Conservation (phyloP, 2,113 vertebrate genomes). For the Rhinogobius similis region DNA sequence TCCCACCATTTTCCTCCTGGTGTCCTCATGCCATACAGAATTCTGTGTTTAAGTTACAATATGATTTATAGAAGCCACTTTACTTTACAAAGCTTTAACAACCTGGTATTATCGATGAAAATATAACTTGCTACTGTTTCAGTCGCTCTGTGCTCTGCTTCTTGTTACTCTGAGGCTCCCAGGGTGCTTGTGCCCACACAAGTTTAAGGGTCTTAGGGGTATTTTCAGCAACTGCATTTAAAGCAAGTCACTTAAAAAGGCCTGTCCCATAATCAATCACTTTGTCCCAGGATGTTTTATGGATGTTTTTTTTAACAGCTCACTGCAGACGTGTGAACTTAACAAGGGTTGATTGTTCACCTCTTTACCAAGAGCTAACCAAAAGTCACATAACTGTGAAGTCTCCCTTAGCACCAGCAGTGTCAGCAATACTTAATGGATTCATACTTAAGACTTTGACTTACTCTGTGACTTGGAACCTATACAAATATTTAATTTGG, state of each 20-base stretch:
- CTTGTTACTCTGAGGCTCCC: conserved; percentile 20
- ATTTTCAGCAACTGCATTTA: conserved; percentile 14
- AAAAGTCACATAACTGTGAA: neutral
- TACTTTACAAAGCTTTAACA: too few species aligned
- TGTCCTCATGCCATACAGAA: neutral
- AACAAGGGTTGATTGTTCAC: conserved; percentile 36
- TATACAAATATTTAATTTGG: too few species aligned
- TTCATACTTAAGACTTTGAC: neutral
- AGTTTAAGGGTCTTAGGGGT: neutral
- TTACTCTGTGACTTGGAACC: too few species aligned
- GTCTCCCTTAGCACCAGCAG: neutral
- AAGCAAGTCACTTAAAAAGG: conserved; percentile 24
- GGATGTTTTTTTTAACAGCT: conserved; percentile 38
- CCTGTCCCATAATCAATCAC: conserved; percentile 42
- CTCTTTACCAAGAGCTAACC: neutral
- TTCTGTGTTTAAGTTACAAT: conserved; percentile 12
- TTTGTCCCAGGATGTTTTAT: conserved; percentile 42
- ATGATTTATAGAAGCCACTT: conserved; percentile 9
- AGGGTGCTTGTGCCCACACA: conserved; percentile 10
- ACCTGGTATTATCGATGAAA: conserved; percentile 4
- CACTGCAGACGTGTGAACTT: conserved; percentile 36
- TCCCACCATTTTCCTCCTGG: conserved; percentile 50
- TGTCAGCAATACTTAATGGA: neutral
- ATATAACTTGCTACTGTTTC: conserved; percentile 1
- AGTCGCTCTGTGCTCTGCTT: neutral